Conservation (phyloP, 1,140 invertebrate genomes). For the Papilio xuthus region DNA sequence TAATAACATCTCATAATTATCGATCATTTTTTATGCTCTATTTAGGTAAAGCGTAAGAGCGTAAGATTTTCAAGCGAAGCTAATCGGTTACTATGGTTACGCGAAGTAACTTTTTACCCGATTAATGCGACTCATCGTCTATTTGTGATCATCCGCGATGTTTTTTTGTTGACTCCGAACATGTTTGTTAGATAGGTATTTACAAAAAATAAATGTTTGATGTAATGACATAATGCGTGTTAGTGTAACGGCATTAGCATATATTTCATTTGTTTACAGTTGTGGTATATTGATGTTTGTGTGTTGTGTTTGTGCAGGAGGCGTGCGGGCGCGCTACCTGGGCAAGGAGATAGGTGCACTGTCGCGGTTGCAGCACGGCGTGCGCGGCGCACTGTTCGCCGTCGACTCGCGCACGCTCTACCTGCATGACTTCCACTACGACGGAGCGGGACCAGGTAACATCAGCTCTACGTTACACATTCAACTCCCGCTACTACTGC, state of each 20-base stretch:
- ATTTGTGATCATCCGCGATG: not conserved
- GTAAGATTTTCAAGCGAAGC: not conserved
- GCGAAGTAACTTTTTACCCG: not conserved
- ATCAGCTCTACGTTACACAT: not conserved
- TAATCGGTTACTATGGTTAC: constrained; percentile 10
- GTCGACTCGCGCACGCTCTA: constrained; percentile 93
- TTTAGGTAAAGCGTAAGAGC: not conserved
- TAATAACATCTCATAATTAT: not conserved
- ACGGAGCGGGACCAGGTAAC: constrained; percentile 92
- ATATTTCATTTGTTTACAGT: too few relatives aligned
- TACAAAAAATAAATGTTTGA: too few relatives aligned
- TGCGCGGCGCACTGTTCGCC: constrained; percentile 92
- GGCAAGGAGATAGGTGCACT: constrained; percentile 91
- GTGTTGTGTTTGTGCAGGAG: constrained; percentile 43
- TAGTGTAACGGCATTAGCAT: too few relatives aligned
- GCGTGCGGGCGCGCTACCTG: constrained; percentile 82
- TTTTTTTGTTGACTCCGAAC: constrained; percentile 11
- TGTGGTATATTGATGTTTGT: too few relatives aligned
- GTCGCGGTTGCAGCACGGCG: constrained; percentile 89
- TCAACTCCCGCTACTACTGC: too few relatives aligned
- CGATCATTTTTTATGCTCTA: not conserved
- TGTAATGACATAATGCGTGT: too few relatives aligned
- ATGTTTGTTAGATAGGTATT: too few relatives aligned
- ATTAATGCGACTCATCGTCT: not conserved
- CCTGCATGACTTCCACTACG: constrained; percentile 93